Base-by-base conservation (phyloP, 1,140 invertebrate genomes). In the Drosophila lacertosa region DNA sequence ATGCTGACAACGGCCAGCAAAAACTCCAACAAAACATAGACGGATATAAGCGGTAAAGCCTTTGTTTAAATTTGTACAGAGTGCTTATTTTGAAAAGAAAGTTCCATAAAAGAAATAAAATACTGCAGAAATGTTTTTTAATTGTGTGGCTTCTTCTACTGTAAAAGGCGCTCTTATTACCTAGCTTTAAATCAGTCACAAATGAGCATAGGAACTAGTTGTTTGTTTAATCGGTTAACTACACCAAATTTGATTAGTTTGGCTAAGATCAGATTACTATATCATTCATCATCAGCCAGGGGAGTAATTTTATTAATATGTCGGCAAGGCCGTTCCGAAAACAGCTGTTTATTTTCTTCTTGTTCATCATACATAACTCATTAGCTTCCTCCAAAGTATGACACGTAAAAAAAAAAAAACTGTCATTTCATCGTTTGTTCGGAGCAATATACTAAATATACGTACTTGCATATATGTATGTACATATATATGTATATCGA, bases 1-100 rank as follows among this genome's bases (percentile, higher is more conserved):
- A 53, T 69, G 37, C 18, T 71, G 44, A 65, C 77, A 55, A 22
- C 24, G 26, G 26, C 26, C 26, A 7, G 26, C 26, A 29, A 29
- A 29, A 29, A 29, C 26, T 7, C 77, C 77, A 48, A 26, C 24
- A 35, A 4, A 13, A 35, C 13, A 13, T 10, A 57, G 11, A 29
- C 20, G 4, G 15, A 18, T 10, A 13, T 40, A 15, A 44, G 26
- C 29, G 33, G 11, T n/a, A 47, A 11, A 26, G 20, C 24, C 57
- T 45, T 39, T 64, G 47, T 63, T 53, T 22, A 2, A 50, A 62
- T 40, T 62, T 62, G 6, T 42, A 15, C 15, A 18, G 26, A 6
- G 4, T 4, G 15, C 47, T 47, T 26, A 26, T 24, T n/a, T 10
- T 24, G 22, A 15, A 16, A 47, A 47, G n/a, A 3, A 35, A 35